A percentile compares a stretch with the other conserved stretches of the same genome.
Conservation (phyloP, 1,140 invertebrate species). For the Thalassaphorura encarpata region DNA sequence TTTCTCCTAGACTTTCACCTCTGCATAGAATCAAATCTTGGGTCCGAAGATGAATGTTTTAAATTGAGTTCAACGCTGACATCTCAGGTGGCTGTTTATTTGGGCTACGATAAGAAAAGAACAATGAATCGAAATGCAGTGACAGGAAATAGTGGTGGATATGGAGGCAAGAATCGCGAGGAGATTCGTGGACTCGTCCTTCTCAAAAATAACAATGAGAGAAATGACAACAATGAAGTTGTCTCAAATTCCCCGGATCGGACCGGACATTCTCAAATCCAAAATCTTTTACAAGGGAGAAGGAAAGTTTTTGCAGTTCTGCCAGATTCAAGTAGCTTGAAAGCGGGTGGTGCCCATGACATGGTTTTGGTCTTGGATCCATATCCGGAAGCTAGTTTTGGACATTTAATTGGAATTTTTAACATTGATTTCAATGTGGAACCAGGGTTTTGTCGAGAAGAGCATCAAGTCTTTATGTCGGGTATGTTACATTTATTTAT, state of each 20-base stretch:
- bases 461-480: conserved; percentile 19
- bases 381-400: conserved; percentile 42
- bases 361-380: conserved; percentile 44
- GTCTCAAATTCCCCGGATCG: not conserved
- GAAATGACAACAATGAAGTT: not conserved
- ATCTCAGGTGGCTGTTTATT: conserved; percentile 18
- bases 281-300: not conserved
- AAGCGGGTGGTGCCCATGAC: conserved; percentile 37
- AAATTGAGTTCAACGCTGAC: conserved; percentile 11
- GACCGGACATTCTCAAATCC: not conserved
- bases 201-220: not conserved
- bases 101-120: conserved; percentile 8
- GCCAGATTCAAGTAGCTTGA: conserved; percentile 39
- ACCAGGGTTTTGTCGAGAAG: conserved; percentile 16
- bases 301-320: conserved; percentile 35
- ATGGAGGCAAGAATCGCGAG: not conserved
- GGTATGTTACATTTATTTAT: conserved; percentile 16
- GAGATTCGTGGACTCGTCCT: not conserved
- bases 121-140: not conserved
- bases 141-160: not conserved
- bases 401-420: conserved; percentile 44
- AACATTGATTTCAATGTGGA: conserved; percentile 37
- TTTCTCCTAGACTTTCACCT: conserved; percentile 28
- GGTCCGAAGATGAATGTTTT: conserved; percentile 26
- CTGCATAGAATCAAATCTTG: conserved; percentile 19